Evolutionary conservation across 2,797 vertebrate genomes (phyloP).

Genomic region (Acanthiza pusilla): DNA sequence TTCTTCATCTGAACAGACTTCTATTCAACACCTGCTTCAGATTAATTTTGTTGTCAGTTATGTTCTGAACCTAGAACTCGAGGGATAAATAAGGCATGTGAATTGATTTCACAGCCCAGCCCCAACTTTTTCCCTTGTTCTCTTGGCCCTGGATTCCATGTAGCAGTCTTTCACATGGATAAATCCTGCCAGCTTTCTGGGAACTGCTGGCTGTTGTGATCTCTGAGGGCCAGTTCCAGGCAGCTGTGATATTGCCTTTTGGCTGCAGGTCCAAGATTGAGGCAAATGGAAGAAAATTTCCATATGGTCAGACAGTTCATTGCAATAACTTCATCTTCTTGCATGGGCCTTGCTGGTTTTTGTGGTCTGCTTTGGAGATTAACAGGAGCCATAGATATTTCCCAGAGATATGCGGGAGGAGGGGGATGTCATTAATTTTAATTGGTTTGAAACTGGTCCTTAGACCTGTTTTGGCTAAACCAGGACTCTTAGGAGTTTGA

Average conservation of each 20-base stretch:
- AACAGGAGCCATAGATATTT: neutral
- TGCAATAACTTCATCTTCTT: constrained; percentile 13
- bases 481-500: neutral
- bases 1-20: neutral
- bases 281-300: neutral
- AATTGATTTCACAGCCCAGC: neutral
- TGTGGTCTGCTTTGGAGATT: neutral
- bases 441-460: neutral
- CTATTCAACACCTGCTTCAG: neutral
- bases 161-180: neutral
- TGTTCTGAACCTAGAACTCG: neutral
- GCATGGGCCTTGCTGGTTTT: constrained; percentile 12
- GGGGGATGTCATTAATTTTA: neutral
- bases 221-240: neutral
- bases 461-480: neutral
- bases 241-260: neutral
- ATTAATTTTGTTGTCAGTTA: neutral
- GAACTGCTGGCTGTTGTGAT: neutral
- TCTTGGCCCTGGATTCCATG: neutral
- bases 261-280: neutral
- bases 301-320: neutral
- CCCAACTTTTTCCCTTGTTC: neutral
- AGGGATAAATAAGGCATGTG: neutral
- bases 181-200: neutral
- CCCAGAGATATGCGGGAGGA: neutral